phyloP scores from a whole-genome alignment of 2,113 vertebrate genomes.

The Anarrhichthys ocellatus region DNA sequence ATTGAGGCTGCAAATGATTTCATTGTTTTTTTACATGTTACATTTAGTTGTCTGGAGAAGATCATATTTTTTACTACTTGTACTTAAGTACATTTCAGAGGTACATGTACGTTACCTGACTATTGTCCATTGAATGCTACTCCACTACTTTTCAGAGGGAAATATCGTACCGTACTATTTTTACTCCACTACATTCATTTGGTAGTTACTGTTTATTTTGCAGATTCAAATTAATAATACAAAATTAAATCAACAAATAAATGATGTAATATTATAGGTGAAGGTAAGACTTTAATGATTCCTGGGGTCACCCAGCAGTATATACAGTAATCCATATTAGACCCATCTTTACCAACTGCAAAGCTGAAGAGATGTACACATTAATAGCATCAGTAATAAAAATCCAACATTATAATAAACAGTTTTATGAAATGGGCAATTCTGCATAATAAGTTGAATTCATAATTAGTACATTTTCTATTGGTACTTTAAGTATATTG shows the following conservation, averaged over 20 bases:
- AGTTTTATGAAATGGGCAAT: neutral
- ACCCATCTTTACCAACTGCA: neutral
- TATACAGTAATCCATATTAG: neutral
- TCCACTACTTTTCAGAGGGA: neutral
- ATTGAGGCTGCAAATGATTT: conserved; percentile 47
- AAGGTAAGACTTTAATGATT: neutral
- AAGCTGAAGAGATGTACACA: neutral
- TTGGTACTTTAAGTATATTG: neutral
- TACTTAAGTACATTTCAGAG: neutral
- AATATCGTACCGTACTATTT: neutral
- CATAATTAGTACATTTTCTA: neutral
- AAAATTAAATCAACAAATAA: neutral
- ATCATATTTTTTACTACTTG: neutral
- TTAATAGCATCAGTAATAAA: neutral
- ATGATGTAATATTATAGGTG: neutral
- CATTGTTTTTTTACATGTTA: conserved; percentile 24
- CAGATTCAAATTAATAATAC: neutral
- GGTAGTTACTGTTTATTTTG: neutral
- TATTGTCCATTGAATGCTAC: neutral
- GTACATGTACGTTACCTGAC: neutral
- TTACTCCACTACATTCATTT: neutral
- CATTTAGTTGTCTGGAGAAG: neutral
- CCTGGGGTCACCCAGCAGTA: neutral
- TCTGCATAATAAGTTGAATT: neutral
- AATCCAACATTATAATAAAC: neutral